phyloP scores from a whole-genome alignment of 2,113 vertebrate species.

The Vulpes lagopus region DNA sequence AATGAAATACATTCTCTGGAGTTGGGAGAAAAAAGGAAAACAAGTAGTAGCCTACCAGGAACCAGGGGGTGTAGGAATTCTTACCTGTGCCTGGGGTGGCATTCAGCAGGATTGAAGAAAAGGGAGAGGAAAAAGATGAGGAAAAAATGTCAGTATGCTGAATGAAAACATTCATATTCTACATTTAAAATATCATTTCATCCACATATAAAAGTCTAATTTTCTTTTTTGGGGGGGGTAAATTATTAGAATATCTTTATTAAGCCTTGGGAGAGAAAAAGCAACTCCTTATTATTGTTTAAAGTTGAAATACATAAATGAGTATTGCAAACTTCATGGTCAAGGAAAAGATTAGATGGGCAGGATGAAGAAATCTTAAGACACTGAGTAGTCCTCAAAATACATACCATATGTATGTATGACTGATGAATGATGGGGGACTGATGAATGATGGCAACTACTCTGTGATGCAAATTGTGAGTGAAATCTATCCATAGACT shows the following conservation, averaged over 20 bases:
- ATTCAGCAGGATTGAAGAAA: conserved; percentile 48
- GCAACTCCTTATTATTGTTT: neutral
- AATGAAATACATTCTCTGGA: neutral
- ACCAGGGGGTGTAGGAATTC: conserved; percentile 62
- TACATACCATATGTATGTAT: neutral
- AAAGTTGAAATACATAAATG: neutral
- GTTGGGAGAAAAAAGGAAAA: neutral
- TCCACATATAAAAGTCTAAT: neutral
- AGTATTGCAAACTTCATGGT: neutral
- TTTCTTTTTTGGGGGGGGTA: neutral
- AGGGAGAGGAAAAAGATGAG: conserved; percentile 35
- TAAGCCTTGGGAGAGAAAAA: neutral
- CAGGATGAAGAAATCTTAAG: neutral
- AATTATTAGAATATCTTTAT: neutral
- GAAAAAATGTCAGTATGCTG: conserved; percentile 15
- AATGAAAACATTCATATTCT: neutral
- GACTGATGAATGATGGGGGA: neutral
- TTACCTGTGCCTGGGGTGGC: conserved; percentile 89
- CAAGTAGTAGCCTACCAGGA: neutral
- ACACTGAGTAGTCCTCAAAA: neutral
- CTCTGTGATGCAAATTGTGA: neutral
- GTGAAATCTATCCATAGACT: neutral
- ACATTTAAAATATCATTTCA: neutral
- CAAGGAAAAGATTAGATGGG: neutral
- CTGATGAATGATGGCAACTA: neutral